Conservation (phyloP, 35 echinoderm and acorn worm genomes). For the Lytechinus pictus region DNA sequence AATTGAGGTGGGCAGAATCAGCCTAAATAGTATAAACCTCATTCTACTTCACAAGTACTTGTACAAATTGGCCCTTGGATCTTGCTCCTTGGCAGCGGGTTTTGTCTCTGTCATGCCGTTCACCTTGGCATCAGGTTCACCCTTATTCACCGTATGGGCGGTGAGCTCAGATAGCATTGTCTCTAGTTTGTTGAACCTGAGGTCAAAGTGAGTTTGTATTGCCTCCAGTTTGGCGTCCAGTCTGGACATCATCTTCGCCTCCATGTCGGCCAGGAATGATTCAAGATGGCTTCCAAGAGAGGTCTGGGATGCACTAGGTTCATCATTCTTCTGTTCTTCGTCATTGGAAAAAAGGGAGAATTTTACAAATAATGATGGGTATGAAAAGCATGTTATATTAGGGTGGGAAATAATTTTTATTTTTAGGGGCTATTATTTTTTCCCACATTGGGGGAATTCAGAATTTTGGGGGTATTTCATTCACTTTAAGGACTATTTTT, state of each 20-base stretch:
- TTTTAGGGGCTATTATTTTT: no score
- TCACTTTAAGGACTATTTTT: no score
- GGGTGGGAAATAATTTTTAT: no score
- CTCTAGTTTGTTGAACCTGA: not conserved
- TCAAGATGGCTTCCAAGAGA: not conserved
- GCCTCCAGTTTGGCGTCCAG: not conserved
- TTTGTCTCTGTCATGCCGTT: not conserved
- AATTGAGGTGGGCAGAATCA: no score
- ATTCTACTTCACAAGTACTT: not conserved
- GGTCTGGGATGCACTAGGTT: not conserved
- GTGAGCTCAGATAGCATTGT: not conserved
- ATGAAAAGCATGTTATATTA: no score
- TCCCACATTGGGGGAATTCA: no score
- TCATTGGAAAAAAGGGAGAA: no score
- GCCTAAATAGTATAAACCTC: no score
- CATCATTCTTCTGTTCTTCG: not conserved
- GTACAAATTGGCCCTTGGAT: not conserved
- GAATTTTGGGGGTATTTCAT: no score
- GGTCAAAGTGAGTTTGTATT: constrained; percentile 14
- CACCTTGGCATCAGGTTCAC: not conserved
- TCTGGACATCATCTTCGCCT: not conserved
- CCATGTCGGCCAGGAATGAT: not conserved
- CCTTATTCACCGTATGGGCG: not conserved
- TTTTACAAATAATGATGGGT: no score
- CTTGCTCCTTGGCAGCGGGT: not conserved